These are phyloP conservation scores for Pipistrellus pipistrellus DNA, from an alignment of 2,797 vertebrate genomes.

Conservation along the genomic window DNA sequence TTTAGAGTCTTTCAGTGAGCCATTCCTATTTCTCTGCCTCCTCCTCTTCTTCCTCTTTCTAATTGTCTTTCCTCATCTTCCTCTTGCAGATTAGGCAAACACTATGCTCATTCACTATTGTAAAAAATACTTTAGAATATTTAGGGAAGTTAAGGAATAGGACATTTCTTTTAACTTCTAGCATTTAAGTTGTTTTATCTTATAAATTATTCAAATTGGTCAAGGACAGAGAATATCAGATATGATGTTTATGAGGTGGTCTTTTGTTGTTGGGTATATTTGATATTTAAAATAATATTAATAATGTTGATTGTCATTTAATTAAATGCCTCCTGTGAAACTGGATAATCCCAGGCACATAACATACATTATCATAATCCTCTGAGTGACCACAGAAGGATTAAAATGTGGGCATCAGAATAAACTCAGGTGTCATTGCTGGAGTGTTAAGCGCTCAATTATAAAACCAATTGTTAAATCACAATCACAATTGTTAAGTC, in stretches of 20 bases:
- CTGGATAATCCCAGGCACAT: neutral
- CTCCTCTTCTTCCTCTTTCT: neutral
- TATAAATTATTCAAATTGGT: neutral
- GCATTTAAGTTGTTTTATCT: neutral
- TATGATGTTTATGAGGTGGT: neutral
- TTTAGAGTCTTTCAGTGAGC: neutral
- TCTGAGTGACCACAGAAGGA: neutral
- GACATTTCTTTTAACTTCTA: slow-evolving; percentile 24
- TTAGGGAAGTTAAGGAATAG: neutral
- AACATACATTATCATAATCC: neutral
- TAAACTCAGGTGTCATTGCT: neutral
- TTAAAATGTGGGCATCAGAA: neutral
- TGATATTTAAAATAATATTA: neutral
- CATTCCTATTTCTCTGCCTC: neutral
- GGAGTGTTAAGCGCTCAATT: neutral
- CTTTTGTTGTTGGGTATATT: neutral
- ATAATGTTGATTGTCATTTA: neutral
- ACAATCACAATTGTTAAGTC: neutral
- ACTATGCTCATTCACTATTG: neutral
- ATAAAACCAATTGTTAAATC: neutral
- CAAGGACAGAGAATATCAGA: neutral
- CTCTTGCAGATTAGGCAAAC: neutral
- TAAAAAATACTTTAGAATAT: neutral
- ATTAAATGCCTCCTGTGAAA: neutral
- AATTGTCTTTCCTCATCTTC: neutral